Conservation (phyloP, 2,888 invertebrate genomes). For the Parasteatoda lunata region DNA sequence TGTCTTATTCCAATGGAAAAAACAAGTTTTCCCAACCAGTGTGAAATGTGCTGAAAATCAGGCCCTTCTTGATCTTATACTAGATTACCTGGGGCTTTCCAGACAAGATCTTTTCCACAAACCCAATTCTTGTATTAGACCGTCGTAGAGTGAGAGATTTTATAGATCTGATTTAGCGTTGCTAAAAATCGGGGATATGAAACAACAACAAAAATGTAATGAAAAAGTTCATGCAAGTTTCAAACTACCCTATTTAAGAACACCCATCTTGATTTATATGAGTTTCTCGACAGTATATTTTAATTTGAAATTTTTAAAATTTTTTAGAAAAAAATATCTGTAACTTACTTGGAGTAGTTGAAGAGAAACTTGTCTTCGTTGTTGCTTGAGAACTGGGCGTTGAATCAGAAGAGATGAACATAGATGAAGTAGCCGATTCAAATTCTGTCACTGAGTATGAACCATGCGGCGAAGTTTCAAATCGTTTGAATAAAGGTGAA, state of each 20-base stretch:
- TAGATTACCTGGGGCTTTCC: not conserved
- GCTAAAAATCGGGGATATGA: not conserved
- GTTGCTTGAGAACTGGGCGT: not conserved
- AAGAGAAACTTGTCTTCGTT: not conserved
- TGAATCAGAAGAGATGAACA: not conserved
- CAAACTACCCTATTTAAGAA: too few relatives aligned
- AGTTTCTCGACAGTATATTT: too few relatives aligned
- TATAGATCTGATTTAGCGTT: not conserved
- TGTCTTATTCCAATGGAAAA: not conserved
- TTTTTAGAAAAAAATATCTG: not conserved
- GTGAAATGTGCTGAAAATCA: not conserved
- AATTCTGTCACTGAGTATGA: too few relatives aligned
- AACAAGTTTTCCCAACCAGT: not conserved
- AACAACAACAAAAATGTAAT: not conserved
- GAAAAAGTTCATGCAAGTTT: too few relatives aligned
- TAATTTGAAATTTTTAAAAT: not conserved
- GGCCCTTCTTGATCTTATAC: not conserved
- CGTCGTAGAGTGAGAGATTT: not conserved
- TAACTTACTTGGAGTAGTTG: not conserved
- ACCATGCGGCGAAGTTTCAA: too few relatives aligned
- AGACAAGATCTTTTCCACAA: not conserved
- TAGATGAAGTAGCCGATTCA: too few relatives aligned
- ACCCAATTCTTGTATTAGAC: not conserved
- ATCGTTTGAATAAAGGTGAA: too few relatives aligned
- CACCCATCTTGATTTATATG: too few relatives aligned